A percentile compares a stretch with the other conserved stretches of the same genome.
Evolutionary conservation across 2,797 vertebrate species (phyloP).

Genomic region (Megalops cyprinoides): DNA sequence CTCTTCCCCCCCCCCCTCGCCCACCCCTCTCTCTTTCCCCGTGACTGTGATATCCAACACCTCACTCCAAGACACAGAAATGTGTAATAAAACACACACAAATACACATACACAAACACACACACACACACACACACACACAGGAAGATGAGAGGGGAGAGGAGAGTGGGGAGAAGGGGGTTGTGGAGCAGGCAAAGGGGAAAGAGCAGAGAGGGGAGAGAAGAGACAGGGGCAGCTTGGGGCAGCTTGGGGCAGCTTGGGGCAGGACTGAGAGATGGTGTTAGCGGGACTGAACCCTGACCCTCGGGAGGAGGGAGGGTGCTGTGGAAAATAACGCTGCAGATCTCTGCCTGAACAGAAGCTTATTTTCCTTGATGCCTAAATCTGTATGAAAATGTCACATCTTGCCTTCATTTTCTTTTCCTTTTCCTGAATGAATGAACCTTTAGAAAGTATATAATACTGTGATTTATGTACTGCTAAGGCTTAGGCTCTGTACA

Average conservation of each 20-base stretch:
- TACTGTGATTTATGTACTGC: too few relatives aligned
- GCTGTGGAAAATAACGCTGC: neutral
- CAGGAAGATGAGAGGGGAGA: too few relatives aligned
- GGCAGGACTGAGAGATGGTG: neutral
- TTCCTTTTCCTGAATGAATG: too few relatives aligned
- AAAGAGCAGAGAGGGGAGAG: neutral
- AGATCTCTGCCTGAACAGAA: too few relatives aligned
- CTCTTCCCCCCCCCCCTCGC: neutral
- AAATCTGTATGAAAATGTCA: too few relatives aligned
- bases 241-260: neutral
- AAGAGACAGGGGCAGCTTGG: neutral
- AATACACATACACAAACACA: neutral
- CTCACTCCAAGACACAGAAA: too few relatives aligned
- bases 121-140: constrained; percentile 19
- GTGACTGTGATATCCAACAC: constrained; percentile 22
- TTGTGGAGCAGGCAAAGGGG: constrained; percentile 48
- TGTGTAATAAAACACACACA: neutral
- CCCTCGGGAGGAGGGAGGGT: neutral
- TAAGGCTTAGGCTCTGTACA: too few relatives aligned
- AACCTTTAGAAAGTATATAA: too few relatives aligned
- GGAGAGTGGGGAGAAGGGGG: constrained; percentile 42
- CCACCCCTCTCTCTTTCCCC: neutral
- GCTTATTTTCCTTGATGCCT: too few relatives aligned
- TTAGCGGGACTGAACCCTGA: too few relatives aligned
- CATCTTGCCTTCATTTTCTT: too few relatives aligned